phyloP scores from a whole-genome alignment of 64 coral and sea anemone genomes.

The Porites lutea region DNA sequence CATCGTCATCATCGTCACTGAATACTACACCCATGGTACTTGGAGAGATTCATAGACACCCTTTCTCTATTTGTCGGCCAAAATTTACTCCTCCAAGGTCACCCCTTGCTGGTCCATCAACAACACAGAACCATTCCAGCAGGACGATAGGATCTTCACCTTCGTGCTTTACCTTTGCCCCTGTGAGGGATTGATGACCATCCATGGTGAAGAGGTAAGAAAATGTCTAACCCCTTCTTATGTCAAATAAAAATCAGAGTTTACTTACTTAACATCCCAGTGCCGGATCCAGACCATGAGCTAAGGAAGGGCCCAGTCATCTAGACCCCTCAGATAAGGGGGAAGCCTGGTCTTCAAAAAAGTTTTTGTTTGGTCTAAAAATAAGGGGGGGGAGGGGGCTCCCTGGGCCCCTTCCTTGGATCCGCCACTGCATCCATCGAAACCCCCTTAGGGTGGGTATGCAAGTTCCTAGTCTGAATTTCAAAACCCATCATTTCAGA shows the following conservation, averaged over 20 bases:
- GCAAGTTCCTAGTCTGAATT: no score
- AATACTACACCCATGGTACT: constrained; percentile 76
- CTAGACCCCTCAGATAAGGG: no score
- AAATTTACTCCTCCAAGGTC: constrained; percentile 92
- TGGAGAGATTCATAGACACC: constrained; percentile 61
- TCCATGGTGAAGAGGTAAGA: constrained; percentile 10
- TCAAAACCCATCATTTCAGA: no score
- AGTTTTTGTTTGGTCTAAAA: no score
- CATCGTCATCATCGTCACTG: constrained; percentile 51
- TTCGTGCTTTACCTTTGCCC: constrained; percentile 91
- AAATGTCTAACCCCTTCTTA: background rate
- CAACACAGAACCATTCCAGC: constrained; percentile 66
- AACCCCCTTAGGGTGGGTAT: no score
- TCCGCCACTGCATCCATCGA: no score
- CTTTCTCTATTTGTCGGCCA: constrained; percentile 71
- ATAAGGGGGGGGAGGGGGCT: no score
- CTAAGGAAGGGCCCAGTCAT: no score
- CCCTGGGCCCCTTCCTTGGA: no score
- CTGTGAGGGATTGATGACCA: constrained; percentile 82
- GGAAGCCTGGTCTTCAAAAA: no score
- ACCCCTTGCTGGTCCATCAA: constrained; percentile 88
- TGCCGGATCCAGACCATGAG: no score
- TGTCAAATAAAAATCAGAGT: background rate
- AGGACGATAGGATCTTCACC: constrained; percentile 58
- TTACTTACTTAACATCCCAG: background rate